These are phyloP conservation scores for Tribolium madens DNA, from an alignment of 1,140 invertebrate genomes.

Conservation along the genomic window DNA sequence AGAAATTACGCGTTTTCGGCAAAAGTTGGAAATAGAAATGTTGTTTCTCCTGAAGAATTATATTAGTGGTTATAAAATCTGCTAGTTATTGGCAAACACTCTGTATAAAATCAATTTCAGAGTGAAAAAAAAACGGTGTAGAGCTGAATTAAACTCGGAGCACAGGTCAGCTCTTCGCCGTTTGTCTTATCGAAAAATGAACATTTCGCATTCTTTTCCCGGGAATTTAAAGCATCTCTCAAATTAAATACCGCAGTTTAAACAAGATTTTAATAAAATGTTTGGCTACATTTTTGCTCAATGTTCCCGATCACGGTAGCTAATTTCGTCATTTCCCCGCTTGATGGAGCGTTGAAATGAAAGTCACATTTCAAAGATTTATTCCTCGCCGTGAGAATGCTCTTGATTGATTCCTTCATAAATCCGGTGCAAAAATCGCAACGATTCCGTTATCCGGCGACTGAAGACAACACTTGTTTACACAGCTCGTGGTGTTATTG, in stretches of 20 bases:
- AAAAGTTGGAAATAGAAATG: too few species aligned
- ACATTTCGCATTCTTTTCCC: background rate
- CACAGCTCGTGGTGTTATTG: conserved; percentile 25
- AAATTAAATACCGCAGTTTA: background rate
- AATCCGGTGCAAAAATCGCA: background rate
- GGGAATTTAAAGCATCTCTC: background rate
- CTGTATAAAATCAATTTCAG: too few species aligned
- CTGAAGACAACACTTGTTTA: conserved; percentile 10
- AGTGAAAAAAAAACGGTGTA: background rate
- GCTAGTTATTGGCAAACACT: too few species aligned
- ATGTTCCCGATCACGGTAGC: background rate
- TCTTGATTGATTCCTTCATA: background rate
- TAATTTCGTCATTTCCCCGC: background rate
- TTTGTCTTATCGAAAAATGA: background rate
- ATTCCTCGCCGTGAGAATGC: background rate
- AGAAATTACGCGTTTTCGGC: too few species aligned
- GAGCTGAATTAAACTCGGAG: background rate
- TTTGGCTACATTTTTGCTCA: background rate
- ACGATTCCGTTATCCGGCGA: background rate
- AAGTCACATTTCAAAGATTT: background rate
- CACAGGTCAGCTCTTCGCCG: background rate
- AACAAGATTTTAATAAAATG: background rate
- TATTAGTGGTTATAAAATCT: too few species aligned
- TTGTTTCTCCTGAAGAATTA: too few species aligned
- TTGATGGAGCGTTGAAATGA: background rate